Evolutionary conservation across 2,888 invertebrate genomes (phyloP).

Genomic region (Neoitamus cyanurus): DNA sequence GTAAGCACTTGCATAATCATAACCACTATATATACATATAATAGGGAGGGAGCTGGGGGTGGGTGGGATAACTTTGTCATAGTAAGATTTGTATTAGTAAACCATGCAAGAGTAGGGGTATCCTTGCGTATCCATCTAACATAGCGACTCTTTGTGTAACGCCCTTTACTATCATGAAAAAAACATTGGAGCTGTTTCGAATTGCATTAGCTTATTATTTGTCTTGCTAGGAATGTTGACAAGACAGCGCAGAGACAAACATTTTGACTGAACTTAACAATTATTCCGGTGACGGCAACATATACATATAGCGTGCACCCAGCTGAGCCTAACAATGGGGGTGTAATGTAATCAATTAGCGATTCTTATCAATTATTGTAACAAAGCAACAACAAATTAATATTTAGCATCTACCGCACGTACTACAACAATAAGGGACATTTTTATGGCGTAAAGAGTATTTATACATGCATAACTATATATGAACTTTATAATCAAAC

Average conservation of each 20-base stretch:
- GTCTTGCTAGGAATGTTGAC: not conserved
- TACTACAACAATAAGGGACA: slow-evolving; percentile 21
- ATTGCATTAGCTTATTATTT: slow-evolving; percentile 1
- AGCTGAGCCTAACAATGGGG: slow-evolving; percentile 17
- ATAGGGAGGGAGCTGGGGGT: not conserved
- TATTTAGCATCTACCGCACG: slow-evolving; percentile 18
- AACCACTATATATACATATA: not conserved
- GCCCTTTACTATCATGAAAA: not conserved
- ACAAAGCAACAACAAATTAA: not conserved
- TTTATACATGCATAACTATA: slow-evolving; percentile 33
- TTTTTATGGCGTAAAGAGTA: slow-evolving; percentile 21
- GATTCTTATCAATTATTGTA: slow-evolving; percentile 36
- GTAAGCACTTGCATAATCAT: not conserved
- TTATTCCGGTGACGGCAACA: not conserved
- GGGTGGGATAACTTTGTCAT: not conserved
- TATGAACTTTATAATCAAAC: slow-evolving; percentile 31
- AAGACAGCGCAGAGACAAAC: not conserved
- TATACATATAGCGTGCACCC: not conserved
- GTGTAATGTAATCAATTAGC: slow-evolving; percentile 6
- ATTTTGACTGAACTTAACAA: not conserved
- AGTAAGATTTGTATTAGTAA: not conserved
- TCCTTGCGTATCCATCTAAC: too few relatives aligned
- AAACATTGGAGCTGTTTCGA: not conserved
- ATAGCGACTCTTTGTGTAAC: not conserved
- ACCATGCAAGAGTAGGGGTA: not conserved